Evolutionary conservation across 1,140 invertebrate genomes (phyloP).

Genomic region (Platyscapa corneri): DNA sequence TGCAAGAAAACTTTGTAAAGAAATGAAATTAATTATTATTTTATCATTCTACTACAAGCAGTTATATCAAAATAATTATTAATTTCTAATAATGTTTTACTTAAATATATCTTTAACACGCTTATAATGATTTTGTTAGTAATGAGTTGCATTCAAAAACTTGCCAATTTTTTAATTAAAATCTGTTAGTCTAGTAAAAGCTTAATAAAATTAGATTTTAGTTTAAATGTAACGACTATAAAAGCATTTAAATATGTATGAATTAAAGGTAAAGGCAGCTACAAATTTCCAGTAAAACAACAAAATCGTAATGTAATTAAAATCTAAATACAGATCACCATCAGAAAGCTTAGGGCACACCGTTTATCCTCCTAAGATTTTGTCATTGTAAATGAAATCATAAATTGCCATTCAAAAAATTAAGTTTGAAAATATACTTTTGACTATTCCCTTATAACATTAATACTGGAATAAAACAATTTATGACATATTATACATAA

Average conservation of each 20-base stretch:
- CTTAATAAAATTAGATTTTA: neutral
- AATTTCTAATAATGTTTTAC: too few species aligned
- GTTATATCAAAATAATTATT: too few species aligned
- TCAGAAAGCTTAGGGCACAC: neutral
- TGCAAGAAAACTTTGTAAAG: too few species aligned
- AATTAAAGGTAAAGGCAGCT: neutral
- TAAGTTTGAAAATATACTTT: neutral
- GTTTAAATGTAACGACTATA: neutral
- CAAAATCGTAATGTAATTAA: neutral
- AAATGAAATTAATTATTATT: too few species aligned
- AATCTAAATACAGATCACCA: neutral
- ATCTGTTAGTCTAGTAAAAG: neutral
- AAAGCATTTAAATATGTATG: neutral
- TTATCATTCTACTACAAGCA: too few species aligned
- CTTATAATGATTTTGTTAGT: neutral
- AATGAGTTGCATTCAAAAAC: neutral
- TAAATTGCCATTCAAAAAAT: neutral
- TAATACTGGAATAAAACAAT: too few species aligned
- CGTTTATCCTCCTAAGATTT: neutral
- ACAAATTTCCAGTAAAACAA: neutral
- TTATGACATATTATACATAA: neutral
- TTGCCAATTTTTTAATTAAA: neutral
- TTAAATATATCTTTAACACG: too few species aligned
- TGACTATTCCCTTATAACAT: neutral
- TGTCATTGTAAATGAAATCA: neutral